phyloP scores from a whole-genome alignment of 2,113 vertebrate species.

The Chlorodrepanis virens region DNA sequence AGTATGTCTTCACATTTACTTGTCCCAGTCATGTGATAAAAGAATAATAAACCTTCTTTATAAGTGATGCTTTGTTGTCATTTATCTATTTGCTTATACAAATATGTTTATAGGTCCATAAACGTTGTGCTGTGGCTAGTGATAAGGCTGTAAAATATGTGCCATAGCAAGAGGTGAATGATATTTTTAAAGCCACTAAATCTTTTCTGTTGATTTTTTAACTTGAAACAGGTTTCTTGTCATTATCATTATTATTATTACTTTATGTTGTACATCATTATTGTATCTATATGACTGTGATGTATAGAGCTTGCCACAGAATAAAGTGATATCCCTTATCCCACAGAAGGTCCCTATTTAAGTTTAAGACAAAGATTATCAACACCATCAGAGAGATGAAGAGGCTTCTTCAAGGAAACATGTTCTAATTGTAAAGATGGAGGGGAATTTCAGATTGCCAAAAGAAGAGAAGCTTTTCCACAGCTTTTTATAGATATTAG shows the following conservation, averaged over 20 bases:
- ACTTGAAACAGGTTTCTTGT: background rate
- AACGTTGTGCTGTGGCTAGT: background rate
- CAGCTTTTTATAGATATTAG: background rate
- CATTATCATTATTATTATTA: background rate
- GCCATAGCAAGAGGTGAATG: background rate
- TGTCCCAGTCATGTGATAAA: background rate
- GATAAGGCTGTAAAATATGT: background rate
- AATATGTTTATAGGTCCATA: background rate
- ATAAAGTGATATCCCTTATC: background rate
- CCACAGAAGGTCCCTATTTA: background rate
- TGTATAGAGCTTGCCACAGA: background rate
- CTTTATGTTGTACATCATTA: background rate
- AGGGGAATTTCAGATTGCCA: background rate
- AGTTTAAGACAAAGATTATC: background rate
- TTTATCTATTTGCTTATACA: background rate
- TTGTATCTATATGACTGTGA: background rate
- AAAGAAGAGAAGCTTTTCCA: background rate
- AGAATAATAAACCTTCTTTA: background rate
- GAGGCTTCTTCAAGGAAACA: background rate
- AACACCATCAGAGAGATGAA: background rate
- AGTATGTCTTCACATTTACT: background rate
- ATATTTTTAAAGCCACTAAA: background rate
- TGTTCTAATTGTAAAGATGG: background rate
- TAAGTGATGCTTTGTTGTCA: background rate
- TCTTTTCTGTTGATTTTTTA: background rate